Conservation (phyloP, 2,888 invertebrate species). For the Branchipolynoe longqiensis region DNA sequence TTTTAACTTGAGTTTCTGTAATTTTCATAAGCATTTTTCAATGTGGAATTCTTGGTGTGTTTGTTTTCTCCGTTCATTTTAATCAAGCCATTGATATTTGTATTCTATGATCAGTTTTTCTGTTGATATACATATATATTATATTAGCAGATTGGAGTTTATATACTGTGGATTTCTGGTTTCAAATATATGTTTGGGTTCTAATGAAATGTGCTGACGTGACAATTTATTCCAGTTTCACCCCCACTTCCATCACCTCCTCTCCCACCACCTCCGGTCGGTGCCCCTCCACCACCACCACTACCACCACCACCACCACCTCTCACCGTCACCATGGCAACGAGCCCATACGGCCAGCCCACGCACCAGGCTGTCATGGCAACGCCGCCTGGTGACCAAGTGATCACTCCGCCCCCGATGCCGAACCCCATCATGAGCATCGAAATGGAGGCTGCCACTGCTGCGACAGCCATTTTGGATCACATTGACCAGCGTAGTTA, state of each 20-base stretch:
- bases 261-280: conserved; percentile 32
- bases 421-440: conserved; percentile 13
- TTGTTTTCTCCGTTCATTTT: too few relatives aligned
- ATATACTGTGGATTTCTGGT: too few relatives aligned
- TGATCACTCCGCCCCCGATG: conserved; percentile 30
- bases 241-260: conserved; percentile 54
- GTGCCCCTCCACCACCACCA: background rate
- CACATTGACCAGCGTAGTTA: conserved; percentile 14
- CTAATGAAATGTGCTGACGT: too few relatives aligned
- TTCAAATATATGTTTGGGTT: too few relatives aligned
- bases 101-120: too few relatives aligned
- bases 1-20: too few relatives aligned
- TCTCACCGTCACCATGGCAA: background rate
- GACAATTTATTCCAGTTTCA: conserved; percentile 46
- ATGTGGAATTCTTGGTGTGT: too few relatives aligned
- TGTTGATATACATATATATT: too few relatives aligned
- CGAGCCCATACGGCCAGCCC: background rate
- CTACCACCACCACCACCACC: background rate
- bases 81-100: too few relatives aligned
- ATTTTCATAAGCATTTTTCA: too few relatives aligned
- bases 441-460: background rate
- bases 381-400: conserved; percentile 32
- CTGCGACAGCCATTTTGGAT: too few relatives aligned
- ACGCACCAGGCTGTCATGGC: conserved; percentile 11
- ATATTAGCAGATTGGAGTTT: too few relatives aligned